These are phyloP conservation scores for Hoplostethus atlanticus DNA, from an alignment of 2,797 vertebrate species.

Conservation along the genomic window DNA sequence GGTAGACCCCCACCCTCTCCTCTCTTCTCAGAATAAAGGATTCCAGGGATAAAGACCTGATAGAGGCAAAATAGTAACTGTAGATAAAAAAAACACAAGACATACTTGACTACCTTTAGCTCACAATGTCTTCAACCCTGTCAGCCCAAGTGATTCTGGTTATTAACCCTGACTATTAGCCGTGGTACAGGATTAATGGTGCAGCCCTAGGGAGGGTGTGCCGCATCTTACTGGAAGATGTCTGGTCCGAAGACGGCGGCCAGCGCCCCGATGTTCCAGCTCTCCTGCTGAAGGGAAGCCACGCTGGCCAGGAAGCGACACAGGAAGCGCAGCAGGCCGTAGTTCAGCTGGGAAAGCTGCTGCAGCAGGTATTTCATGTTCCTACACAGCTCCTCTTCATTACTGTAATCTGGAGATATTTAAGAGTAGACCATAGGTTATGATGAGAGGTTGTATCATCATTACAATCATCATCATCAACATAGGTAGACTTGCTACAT, in stretches of 20 bases:
- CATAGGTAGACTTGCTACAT: too few relatives aligned
- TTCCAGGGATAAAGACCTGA: too few relatives aligned
- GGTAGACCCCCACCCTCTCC: background rate
- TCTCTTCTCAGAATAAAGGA: background rate
- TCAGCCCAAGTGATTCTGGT: background rate
- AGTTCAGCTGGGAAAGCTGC: constrained; percentile 97
- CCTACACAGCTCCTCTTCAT: constrained; percentile 94
- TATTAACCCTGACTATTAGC: background rate
- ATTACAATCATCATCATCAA: too few relatives aligned
- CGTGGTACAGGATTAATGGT: too few relatives aligned
- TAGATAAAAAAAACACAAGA: too few relatives aligned
- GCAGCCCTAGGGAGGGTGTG: background rate
- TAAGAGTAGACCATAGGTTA: background rate
- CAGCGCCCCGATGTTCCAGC: constrained; percentile 92
- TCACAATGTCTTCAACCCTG: background rate
- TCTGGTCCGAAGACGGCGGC: constrained; percentile 97
- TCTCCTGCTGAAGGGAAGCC: constrained; percentile 94
- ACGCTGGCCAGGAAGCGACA: constrained; percentile 96
- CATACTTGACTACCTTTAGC: background rate
- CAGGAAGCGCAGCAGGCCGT: constrained; percentile 95
- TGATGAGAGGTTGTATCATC: too few relatives aligned
- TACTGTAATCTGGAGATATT: constrained; percentile 89
- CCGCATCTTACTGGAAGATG: constrained; percentile 94
- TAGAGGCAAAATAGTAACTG: too few relatives aligned
- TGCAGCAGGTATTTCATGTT: constrained; percentile 96